phyloP scores from a whole-genome alignment of 2,888 invertebrate genomes.

The Hirtodrosophila trivittata region DNA sequence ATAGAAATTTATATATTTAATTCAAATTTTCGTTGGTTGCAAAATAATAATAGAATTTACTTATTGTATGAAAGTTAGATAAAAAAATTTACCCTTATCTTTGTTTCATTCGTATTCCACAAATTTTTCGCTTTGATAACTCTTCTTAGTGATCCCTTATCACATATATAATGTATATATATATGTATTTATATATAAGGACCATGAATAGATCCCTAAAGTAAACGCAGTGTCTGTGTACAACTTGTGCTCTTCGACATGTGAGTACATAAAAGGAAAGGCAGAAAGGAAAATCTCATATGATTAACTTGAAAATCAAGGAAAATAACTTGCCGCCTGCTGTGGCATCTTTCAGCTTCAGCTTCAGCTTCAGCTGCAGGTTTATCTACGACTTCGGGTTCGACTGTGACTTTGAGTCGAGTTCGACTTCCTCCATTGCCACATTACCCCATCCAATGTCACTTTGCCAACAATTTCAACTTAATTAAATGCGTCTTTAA shows the following conservation, averaged over 20 bases:
- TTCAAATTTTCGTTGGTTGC: no score
- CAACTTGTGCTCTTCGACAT: neutral
- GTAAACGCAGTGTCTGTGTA: no score
- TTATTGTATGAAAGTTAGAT: no score
- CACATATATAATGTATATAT: no score
- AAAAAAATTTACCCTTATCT: no score
- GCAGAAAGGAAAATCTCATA: constrained; percentile 20
- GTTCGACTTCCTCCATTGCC: constrained; percentile 48
- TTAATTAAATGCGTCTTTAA: constrained; percentile 79
- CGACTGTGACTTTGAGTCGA: constrained; percentile 38
- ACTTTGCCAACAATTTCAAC: constrained; percentile 74
- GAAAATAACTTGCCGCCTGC: constrained; percentile 25
- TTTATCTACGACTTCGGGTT: constrained; percentile 29
- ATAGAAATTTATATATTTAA: no score
- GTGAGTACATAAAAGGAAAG: neutral
- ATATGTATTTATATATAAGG: no score
- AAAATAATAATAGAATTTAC: no score
- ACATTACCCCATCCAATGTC: constrained; percentile 23
- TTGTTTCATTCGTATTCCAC: no score
- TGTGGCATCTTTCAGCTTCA: constrained; percentile 5
- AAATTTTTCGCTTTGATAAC: no score
- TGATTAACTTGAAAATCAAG: constrained; percentile 47
- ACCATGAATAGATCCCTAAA: no score
- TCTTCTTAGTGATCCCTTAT: no score
- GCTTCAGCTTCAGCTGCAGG: neutral